Evolutionary conservation across 2,113 vertebrate species (phyloP), one percentile per base, ranked within the genome.

Genomic region (Cranoglanis bouderius): DNA sequence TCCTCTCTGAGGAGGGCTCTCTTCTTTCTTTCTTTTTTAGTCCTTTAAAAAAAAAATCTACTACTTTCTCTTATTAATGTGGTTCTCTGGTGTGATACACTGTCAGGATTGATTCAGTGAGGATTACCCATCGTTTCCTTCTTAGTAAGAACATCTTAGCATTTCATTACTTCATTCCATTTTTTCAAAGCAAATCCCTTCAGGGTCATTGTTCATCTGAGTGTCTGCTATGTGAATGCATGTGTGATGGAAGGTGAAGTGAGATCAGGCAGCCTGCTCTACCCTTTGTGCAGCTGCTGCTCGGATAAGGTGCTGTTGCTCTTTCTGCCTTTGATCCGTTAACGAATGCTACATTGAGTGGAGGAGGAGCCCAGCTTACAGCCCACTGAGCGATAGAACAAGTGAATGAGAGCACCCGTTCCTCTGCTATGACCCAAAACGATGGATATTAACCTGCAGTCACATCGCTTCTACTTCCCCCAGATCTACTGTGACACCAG

Each of bases 381-480:
- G 24, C n/a, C 43, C 1, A 5, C 51, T 12, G 82, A 63, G 72
- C 7, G 19, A 78, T 24, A 29, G 6, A 89, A 49, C 32, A 40
- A 81, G 77, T 55, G 57, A 85, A 35, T 40, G 61, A 65, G 89
- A 82, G 84, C 65, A 77, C 55, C 67, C 43, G 85, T 84, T 82
- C 78, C 51, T 55, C 83, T 88, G 84, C 46, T 87, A 65, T 81
- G 87, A 24, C 78, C 70, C 51, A 88, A 83, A 92, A 57, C 65
- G 88, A 96, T 96, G 95, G 95, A 95, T 82, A 94, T 95, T 92
- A 96, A 95, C 93, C 92, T 95, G 13, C 95, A 94, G 91, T 93
- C 94, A 10, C 94, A 95, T 24, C 93, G 94, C 26, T 95, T 95
- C 88, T 95, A 94, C 93, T 95, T 96, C 92, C 95, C 95, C 10